phyloP scores from a whole-genome alignment of 2,113 vertebrate genomes.

The Menura novaehollandiae region DNA sequence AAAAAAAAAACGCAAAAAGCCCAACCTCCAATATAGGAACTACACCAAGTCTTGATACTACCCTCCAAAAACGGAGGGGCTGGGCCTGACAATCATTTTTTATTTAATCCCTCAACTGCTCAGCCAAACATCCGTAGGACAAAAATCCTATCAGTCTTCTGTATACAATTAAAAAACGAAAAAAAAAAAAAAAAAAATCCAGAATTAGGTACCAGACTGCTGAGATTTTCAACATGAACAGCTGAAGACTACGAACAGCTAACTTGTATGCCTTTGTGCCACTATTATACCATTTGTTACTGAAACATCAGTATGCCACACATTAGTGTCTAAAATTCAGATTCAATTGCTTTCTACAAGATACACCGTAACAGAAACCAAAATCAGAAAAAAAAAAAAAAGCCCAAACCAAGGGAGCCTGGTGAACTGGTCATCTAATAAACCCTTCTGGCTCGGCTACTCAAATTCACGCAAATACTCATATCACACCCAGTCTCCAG shows the following conservation, averaged over 20 bases:
- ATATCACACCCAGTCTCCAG: fast-evolving
- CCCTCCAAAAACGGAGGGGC: background rate
- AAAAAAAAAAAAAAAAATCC: too few relatives aligned
- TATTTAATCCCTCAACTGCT: background rate
- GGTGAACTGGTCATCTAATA: background rate
- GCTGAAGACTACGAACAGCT: background rate
- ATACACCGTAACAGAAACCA: fast-evolving
- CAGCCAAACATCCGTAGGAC: background rate
- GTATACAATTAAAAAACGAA: background rate
- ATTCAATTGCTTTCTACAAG: background rate
- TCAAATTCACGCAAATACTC: background rate
- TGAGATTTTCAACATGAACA: background rate
- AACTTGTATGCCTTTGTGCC: background rate
- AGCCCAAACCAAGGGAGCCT: background rate
- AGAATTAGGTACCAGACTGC: background rate
- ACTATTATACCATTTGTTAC: too few relatives aligned
- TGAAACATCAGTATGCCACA: background rate
- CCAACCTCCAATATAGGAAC: background rate
- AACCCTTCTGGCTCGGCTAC: background rate
- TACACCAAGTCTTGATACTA: background rate
- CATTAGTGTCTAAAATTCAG: background rate
- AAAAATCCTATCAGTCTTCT: background rate
- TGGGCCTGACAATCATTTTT: background rate
- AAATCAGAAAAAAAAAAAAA: background rate
- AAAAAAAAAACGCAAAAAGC: background rate